Evolutionary conservation across 64 coral and sea anemone genomes (phyloP), one percentile per base, ranked within the genome.

Genomic region (Dendrophyllia cribrosa): DNA sequence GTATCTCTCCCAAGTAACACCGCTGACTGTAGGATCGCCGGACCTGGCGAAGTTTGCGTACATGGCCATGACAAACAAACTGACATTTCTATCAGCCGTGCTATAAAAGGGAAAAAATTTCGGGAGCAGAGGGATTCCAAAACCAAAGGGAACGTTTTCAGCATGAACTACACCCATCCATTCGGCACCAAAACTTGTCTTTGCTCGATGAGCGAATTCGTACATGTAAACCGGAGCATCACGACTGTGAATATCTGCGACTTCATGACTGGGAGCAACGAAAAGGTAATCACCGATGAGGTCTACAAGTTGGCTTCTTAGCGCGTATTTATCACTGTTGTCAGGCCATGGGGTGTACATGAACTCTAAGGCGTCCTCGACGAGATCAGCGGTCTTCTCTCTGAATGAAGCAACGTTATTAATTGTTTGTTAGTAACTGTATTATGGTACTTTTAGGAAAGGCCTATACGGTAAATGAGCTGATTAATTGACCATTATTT

Each of bases 261-360:
- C 64, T 22, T 79, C 77, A 15, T 93, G 86, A 20, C 64, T 66
- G 17, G 95, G 95, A 22, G 95, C 95, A 3, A 82, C n/a, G 70
- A 86, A 89, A 19, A 70, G 2, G 59, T 63, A 93, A 75, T 96
- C 95, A 53, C 86, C 88, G n/a, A 89, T 20, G 13, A 96, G 16
- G 24, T 96, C 87, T 2, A 93, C 50, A 25, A 92, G 49, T 47
- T 78, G 50, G 11, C 74, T 49, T 77, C 85, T 87, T 10, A 85
- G 69, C 16, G 53, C 73, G 19, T 66, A 14, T 43, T 59, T 78
- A 3, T 82, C 19, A 14, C 48, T 64, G 48, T 51, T 92, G 46
- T 96, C 69, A 11, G 76, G 64, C 94, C 94, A 96, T 24, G 94
- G 94, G 14, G 75, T 87, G 70, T 96, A 96, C 47, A 88, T 68